These are phyloP conservation scores for Tenthredo scrophulariae DNA, from an alignment of 2,888 invertebrate genomes.

Conservation along the genomic window DNA sequence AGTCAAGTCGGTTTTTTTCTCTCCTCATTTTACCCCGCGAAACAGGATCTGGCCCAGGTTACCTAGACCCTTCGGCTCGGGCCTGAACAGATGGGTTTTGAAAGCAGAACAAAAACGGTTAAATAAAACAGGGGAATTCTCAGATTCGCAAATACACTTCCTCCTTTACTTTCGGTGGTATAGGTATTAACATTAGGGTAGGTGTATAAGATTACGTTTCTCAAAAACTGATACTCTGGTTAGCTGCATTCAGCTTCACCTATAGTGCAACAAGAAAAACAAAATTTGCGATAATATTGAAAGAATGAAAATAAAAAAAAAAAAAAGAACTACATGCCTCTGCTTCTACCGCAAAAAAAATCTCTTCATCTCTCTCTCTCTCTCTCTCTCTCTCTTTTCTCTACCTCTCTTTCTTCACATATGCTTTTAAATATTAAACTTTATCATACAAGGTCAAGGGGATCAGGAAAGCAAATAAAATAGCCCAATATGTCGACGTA, in stretches of 20 bases:
- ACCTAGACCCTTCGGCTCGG: slow-evolving; percentile 40
- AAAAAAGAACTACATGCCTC: not conserved
- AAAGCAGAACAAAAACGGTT: not conserved
- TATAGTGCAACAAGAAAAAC: not conserved
- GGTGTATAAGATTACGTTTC: not conserved
- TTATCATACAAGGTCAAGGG: slow-evolving; percentile 26
- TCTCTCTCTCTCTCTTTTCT: not conserved
- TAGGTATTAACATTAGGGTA: slow-evolving; percentile 1
- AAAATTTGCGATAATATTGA: not conserved
- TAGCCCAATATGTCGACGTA: slow-evolving; percentile 1
- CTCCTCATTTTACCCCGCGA: slow-evolving; percentile 22
- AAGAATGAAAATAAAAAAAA: not conserved
- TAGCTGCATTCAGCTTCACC: not conserved
- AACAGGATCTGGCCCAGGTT: slow-evolving; percentile 50
- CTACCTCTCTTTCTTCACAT: not conserved
- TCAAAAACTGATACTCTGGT: not conserved
- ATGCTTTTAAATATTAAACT: slow-evolving; percentile 5
- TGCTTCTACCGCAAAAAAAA: not conserved
- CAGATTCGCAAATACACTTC: not conserved
- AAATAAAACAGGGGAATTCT: not conserved
- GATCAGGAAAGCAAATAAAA: slow-evolving; percentile 45
- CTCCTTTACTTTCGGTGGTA: not conserved
- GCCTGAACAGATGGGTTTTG: slow-evolving; percentile 16
- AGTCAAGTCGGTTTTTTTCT: not conserved
- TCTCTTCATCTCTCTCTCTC: too few relatives aligned